Evolutionary conservation across 92 coral and sea anemone species (phyloP).

Genomic region (Phenganax subtilis): DNA sequence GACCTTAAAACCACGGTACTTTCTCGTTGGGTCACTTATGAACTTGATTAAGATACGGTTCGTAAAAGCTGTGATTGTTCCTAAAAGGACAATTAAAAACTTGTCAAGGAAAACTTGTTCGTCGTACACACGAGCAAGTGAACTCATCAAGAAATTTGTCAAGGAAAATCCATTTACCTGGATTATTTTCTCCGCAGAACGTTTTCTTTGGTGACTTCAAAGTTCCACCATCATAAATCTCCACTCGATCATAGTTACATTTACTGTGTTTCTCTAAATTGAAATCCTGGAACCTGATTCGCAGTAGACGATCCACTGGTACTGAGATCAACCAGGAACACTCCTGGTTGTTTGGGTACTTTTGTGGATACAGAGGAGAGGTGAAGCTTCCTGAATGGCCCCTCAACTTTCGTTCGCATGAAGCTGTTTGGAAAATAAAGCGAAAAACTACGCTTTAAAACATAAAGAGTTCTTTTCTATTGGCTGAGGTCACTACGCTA

Average conservation of each 20-base stretch:
- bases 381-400: slow-evolving; percentile 23
- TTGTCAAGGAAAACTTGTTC: not conserved
- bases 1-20: slow-evolving; percentile 30
- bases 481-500: not conserved
- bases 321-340: slow-evolving; percentile 23
- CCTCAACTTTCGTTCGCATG: slow-evolving; percentile 2
- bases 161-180: slow-evolving; percentile 51
- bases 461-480: not conserved
- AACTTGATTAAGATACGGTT: slow-evolving; percentile 35
- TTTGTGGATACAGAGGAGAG: slow-evolving; percentile 34
- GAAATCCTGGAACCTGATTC: slow-evolving; percentile 40
- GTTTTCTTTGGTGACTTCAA: slow-evolving; percentile 59
- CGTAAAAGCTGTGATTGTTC: slow-evolving; percentile 32
- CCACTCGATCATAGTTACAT: slow-evolving; percentile 67
- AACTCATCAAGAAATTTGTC: not conserved
- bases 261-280: slow-evolving; percentile 48
- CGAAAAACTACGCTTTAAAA: no score
- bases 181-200: slow-evolving; percentile 59
- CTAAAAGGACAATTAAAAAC: not conserved
- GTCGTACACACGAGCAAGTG: not conserved
- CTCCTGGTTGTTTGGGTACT: slow-evolving; percentile 32
- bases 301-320: slow-evolving; percentile 18
- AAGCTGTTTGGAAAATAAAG: not conserved
- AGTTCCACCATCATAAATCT: slow-evolving; percentile 60
- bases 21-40: slow-evolving; percentile 22